Evolutionary conservation across 1,140 invertebrate species (phyloP), one percentile per base, ranked within the genome.

Genomic region (Lepidurus couesii): DNA sequence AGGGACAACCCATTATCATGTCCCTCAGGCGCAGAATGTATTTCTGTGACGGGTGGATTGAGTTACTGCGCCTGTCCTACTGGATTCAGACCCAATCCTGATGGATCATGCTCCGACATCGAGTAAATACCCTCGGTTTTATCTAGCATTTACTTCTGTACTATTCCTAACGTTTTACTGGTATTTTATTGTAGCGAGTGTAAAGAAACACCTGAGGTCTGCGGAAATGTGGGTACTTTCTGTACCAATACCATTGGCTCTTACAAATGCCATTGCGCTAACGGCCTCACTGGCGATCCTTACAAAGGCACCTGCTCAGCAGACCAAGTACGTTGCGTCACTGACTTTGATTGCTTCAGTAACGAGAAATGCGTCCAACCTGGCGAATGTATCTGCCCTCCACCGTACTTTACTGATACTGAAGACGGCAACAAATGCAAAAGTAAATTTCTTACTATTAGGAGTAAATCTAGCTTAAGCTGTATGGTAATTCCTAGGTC

Each of bases 321-420:
- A 13, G 90, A 91, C 76, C 92, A 93, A 82, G 91, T 93, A 75
- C 88, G 90, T 79, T 97, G 95, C 82, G 88, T 91, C 0, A 90
- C 88, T 79, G 92, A 95, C 82, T 89, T 88, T 75, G 93, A 96
- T 82, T 97, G 95, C 83, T 89, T 89, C 74, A 83, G 90, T 0
- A 96, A 96, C 84, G 93, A 96, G 85, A 92, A 94, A 85, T 97
- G 95, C 84, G 90, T 95, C 11, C 92, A 95, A 83, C 93, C 94
- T 1, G 95, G 93, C 1, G 91, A 94, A 86, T 96, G 94, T 83
- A 88, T 95, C 3, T 96, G 94, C 84, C 93, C 92, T 42, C 93
- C 93, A 24, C 95, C 94, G 1, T 96, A 92, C 84, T 95, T 93
- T 84, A 89, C 92, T 26, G 93, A 95, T 84, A 88, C 90, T 16